Evolutionary conservation across 1,140 invertebrate genomes (phyloP), one percentile per base, ranked within the genome.

Genomic region (Pissodes strobi): DNA sequence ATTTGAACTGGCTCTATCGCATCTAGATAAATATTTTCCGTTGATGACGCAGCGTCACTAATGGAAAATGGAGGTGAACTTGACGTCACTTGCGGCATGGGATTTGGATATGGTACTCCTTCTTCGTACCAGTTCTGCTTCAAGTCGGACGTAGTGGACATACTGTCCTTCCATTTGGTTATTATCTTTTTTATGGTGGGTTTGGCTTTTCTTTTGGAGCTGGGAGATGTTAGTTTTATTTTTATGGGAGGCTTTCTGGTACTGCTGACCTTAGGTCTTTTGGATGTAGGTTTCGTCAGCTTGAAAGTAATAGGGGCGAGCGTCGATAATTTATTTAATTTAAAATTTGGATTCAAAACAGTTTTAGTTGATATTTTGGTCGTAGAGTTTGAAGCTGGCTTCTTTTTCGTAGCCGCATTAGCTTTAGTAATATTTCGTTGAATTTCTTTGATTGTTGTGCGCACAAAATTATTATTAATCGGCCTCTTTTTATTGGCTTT

Each of bases 41-140:
- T 45, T 10, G 52, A 43, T 10, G 65, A 57, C 21, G 48, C 46
- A 22, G 46, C 12, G 59, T 61, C 41, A 22, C 65, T 39, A 1
- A 74, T 52, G 8, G 73, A 71, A 48, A 72, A 67, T 25, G 66
- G 63, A n/a, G 74, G 74, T 9, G 72, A 74, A 48, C 69, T 67
- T 6, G 71, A 74, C 15, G 45, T 68, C n/a, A 76, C 70, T 68
- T 74, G 72, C 10, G 74, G 74, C 25, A 64, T 71, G 1, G 73
- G 73, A 37, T 66, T 72, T 0, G 73, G 73, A 25, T 69, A 67
- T 12, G 72, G 70, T 17, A 73, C 64, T 1, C 58, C 61, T 13
- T 56, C 37, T 56, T 72, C 72, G 48, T 71, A 69, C 69, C 67
- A 71, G 43, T 67, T 68, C 49, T 75, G 69, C 65, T 75, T 75